Evolutionary conservation across 1,140 invertebrate genomes (phyloP).

Genomic region (Cydia pomonella): DNA sequence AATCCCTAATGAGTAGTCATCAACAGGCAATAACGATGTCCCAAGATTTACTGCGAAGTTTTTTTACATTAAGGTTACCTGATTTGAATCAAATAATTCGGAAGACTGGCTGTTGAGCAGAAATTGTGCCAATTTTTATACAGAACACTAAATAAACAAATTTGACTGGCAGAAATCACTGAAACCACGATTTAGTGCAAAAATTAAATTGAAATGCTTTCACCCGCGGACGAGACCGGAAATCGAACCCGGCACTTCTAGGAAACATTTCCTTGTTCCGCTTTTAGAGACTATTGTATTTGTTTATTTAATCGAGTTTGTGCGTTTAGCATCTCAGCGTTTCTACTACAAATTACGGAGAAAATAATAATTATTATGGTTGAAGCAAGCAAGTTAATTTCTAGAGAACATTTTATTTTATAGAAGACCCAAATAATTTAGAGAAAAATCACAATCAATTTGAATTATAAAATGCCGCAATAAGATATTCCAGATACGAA

Average conservation of each 20-base stretch:
- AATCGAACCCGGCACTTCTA: background rate
- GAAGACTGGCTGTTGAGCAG: no score
- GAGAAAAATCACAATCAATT: constrained; percentile 17
- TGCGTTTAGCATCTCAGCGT: no score
- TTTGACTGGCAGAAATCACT: background rate
- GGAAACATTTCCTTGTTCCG: background rate
- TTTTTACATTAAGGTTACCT: no score
- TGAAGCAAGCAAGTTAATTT: background rate
- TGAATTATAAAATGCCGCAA: constrained; percentile 15
- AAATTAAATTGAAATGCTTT: background rate
- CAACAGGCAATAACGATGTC: no score
- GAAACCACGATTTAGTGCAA: background rate
- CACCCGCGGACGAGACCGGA: background rate
- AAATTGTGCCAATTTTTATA: no score
- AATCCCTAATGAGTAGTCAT: no score
- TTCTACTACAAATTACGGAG: no score
- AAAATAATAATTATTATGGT: no score
- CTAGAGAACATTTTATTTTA: background rate
- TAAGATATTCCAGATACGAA: constrained; percentile 30
- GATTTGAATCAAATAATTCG: no score
- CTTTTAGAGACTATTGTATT: background rate
- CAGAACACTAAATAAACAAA: no score
- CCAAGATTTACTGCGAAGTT: no score
- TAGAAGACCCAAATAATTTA: background rate
- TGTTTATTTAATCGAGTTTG: no score